Evolutionary conservation across 1,140 invertebrate genomes (phyloP), one percentile per base, ranked within the genome.

Genomic region (Lamellibrachia luymesi): DNA sequence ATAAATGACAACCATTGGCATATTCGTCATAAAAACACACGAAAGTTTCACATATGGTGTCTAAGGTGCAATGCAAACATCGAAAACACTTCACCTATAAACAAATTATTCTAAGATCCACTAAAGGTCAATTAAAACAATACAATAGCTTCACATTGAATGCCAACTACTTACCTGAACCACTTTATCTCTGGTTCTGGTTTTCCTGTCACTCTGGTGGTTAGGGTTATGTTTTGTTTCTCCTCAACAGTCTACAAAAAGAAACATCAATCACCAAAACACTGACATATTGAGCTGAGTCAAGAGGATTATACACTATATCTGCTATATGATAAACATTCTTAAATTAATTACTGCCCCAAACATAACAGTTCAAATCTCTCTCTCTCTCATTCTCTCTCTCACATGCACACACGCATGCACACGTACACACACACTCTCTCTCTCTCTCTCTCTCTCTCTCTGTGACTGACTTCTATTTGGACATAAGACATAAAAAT

Each of bases 131-230:
- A 80, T 80, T 10, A 80, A 10, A 17, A 80, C 64, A 80, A 80
- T 80, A 38, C 38, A 80, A 17, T 80, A 80, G 38, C 38, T 22
- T 1, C 64, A 80, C 25, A 80, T 80, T 8, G 2, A 22, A 80
- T 80, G 13, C 25, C 13, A 80, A 17, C 17, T 22, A 50, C 92
- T 22, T 92, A 92, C 92, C 92, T 95, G 90, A 94, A 95, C 96
- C 96, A 96, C 90, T 94, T 94, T 80, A 96, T 94, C 51, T 95
- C 95, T 90, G 96, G 96, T 56, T 95, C 94, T 13, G 96, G 96
- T 17, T 96, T 93, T 52, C 96, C 96, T n/a, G 91, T 93, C 90
- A 93, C 93, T 92, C 92, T 92, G 51, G 49, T 22, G 38, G 50
- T 92, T 38, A 93, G 52, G 4, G 52, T 92, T 52, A 93, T 51